Base-by-base conservation (phyloP, 2,797 vertebrate species). In the Pogoniulus pusillus region DNA sequence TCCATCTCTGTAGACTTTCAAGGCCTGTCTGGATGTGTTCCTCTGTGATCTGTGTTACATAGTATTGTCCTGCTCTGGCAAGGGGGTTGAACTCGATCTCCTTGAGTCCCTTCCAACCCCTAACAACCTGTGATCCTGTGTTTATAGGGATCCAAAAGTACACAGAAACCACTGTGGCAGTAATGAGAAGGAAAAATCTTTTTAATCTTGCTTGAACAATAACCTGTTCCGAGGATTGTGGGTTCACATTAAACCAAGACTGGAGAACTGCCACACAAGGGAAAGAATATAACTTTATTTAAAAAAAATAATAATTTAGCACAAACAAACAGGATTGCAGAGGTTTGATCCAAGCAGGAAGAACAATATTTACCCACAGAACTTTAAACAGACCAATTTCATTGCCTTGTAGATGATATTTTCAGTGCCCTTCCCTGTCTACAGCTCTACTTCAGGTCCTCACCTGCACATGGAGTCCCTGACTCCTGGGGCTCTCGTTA, bases 291-390 rank as follows among this genome's bases (percentile, higher is more conserved):
- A 75, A 87, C 34, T 95, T 95, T 96, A 95, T 95, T 96, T 84
- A 32, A 90, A 96, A 96, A n/a, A 90, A 93, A 91, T 26, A 95
- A 95, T 92, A 96, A 96, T 86, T 95, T 94, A 96, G 91, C 92
- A 93, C 54, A 77, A 89, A 90, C 74, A 62, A 85, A 87, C 18
- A 73, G 72, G 70, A 77, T 55, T 74, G 57, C 43, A 65, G 60
- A 84, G 78, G 64, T 66, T 74, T 72, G 62, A 62, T 23, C 26
- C 37, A 94, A 92, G 91, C 85, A 90, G 66, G 45, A 89, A 88
- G 54, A 87, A 78, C 24, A 74, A 5, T 70, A 54, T 82, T 90
- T 71, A 91, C 53, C 69, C 65, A 43, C 9, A 55, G 37, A 83
- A 87, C 22, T 88, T 87, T 53, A 76, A 76, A 1, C 58, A 86